These are phyloP conservation scores for Papilio machaon DNA, from an alignment of 1,140 invertebrate genomes.

Conservation along the genomic window DNA sequence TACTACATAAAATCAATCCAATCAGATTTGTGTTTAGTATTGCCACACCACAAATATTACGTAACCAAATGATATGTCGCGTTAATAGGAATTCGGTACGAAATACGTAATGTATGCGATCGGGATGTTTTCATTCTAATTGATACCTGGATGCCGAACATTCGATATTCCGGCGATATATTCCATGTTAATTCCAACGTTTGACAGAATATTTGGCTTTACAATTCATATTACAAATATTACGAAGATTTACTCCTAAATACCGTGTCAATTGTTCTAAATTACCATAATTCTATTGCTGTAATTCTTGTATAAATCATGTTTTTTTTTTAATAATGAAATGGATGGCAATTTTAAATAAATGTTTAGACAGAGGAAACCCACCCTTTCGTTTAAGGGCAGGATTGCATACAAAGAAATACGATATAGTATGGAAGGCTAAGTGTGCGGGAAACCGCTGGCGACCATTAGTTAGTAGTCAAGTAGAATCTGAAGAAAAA, in stretches of 20 bases:
- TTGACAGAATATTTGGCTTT: neutral
- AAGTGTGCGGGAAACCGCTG: too few relatives aligned
- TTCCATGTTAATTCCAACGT: neutral
- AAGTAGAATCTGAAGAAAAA: too few relatives aligned
- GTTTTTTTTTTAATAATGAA: too few relatives aligned
- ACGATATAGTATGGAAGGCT: too few relatives aligned
- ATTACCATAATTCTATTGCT: too few relatives aligned
- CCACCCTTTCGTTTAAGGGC: too few relatives aligned
- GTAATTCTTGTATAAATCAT: too few relatives aligned
- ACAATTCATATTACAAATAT: neutral
- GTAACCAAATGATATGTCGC: neutral
- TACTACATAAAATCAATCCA: neutral
- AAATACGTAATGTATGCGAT: neutral
- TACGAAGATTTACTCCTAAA: neutral
- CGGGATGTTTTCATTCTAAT: conserved; percentile 24
- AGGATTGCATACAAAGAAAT: too few relatives aligned
- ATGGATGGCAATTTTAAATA: too few relatives aligned
- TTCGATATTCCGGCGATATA: conserved; percentile 7
- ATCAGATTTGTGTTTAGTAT: neutral
- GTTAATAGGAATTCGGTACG: neutral
- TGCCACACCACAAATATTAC: neutral
- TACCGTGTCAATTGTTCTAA: too few relatives aligned
- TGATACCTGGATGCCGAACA: conserved; percentile 21
- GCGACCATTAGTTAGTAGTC: too few relatives aligned
- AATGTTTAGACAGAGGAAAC: too few relatives aligned